A percentile compares a stretch with the other conserved stretches of the same genome.
These are phyloP conservation scores for Ennomos quercinarius DNA, from an alignment of 2,888 invertebrate species.

Conservation along the genomic window DNA sequence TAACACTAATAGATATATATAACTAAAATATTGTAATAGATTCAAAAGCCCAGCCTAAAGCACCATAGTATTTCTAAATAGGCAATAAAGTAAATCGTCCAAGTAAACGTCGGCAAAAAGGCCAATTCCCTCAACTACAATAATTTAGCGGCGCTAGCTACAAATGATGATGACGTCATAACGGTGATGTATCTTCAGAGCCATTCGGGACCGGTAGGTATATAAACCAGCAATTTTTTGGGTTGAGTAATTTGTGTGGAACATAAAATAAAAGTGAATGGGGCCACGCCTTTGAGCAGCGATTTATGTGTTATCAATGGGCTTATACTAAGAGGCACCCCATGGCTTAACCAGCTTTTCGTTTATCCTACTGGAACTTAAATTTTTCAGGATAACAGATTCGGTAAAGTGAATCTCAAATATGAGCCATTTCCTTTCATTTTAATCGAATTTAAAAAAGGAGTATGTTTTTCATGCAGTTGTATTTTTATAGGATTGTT, in stretches of 20 bases:
- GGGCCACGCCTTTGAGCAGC: no score
- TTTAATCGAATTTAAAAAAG: no score
- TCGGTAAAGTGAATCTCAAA: no score
- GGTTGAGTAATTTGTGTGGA: slow-evolving; percentile 21
- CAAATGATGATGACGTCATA: slow-evolving; percentile 54
- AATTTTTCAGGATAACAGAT: no score
- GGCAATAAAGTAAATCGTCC: slow-evolving; percentile 38
- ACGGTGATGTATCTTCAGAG: slow-evolving; percentile 35
- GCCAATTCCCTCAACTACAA: slow-evolving; percentile 53
- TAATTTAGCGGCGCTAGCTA: slow-evolving; percentile 47
- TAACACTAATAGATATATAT: no score
- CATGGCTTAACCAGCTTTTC: no score
- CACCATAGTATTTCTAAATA: slow-evolving; percentile 22
- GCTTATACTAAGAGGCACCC: no score
- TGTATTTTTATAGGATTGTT: no score
- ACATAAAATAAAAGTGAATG: neutral
- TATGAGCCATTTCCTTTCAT: no score
- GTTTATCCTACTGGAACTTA: no score
- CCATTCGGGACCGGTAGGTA: slow-evolving; percentile 7
- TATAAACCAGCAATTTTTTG: slow-evolving; percentile 33
- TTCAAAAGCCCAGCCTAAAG: slow-evolving; percentile 4
- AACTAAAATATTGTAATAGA: slow-evolving; percentile 2
- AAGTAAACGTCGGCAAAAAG: slow-evolving; percentile 43
- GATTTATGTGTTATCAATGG: no score
- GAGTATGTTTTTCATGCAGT: no score